These are phyloP conservation scores for Spea bombifrons DNA, from an alignment of 2,113 vertebrate genomes.

Conservation along the genomic window DNA sequence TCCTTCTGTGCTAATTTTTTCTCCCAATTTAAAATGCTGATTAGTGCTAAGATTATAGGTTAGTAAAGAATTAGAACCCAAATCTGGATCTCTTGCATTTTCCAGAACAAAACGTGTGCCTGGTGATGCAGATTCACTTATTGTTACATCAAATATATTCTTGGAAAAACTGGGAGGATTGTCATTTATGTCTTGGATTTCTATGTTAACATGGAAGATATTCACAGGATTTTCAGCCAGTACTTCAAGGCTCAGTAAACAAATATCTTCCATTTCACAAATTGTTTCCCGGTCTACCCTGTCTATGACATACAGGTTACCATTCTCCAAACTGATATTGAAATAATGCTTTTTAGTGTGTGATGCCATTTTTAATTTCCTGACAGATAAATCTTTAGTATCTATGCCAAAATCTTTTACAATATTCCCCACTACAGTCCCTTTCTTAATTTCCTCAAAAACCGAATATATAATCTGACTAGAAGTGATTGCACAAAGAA, in stretches of 20 bases:
- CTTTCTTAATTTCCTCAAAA: conserved; percentile 67
- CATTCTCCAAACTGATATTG: conserved; percentile 61
- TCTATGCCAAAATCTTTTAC: conserved; percentile 66
- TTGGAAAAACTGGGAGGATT: conserved; percentile 55
- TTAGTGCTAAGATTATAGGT: conserved; percentile 52
- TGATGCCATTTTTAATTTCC: conserved; percentile 63
- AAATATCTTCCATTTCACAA: conserved; percentile 58
- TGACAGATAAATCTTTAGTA: conserved; percentile 54
- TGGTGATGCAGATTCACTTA: conserved; percentile 51
- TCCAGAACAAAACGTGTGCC: conserved; percentile 54
- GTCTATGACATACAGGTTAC: conserved; percentile 68
- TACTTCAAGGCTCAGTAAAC: conserved; percentile 62
- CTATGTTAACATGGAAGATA: conserved; percentile 54
- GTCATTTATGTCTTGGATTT: conserved; percentile 51
- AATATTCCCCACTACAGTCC: conserved; percentile 70
- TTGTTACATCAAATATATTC: conserved; percentile 56
- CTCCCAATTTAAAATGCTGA: conserved; percentile 54
- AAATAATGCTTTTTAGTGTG: conserved; percentile 66
- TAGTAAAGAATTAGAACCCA: conserved; percentile 56
- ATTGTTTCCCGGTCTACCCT: conserved; percentile 70
- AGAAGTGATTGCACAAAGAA: conserved; percentile 49
- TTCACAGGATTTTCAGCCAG: conserved; percentile 72
- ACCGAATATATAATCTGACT: conserved; percentile 67
- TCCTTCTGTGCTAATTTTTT: conserved; percentile 52
- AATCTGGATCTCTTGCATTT: conserved; percentile 54